Conservation (phyloP, 2,113 vertebrate genomes). For the Chamaea fasciata region DNA sequence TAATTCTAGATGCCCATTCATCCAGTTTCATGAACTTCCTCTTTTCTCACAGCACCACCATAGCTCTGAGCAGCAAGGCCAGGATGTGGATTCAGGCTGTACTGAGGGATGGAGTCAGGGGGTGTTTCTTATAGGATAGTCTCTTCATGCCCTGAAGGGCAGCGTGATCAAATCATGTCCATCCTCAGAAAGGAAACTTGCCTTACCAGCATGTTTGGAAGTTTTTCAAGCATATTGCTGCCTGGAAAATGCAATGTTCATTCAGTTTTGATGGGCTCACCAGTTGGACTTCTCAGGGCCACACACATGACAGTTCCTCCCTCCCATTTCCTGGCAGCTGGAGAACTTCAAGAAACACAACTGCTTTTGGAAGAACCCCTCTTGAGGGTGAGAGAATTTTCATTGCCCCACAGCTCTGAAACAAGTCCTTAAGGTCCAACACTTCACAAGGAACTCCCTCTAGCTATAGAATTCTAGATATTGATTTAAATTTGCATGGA, state of each 20-base stretch:
- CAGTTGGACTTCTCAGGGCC: not conserved
- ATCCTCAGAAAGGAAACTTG: not conserved
- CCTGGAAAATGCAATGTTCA: not conserved
- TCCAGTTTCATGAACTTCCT: not conserved
- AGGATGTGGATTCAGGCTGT: not conserved
- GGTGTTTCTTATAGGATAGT: not conserved
- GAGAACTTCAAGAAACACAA: not conserved
- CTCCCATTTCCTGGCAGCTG: not conserved
- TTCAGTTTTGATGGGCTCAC: not conserved
- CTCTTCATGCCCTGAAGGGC: not conserved
- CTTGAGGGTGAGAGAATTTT: not conserved
- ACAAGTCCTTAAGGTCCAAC: not conserved
- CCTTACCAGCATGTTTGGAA: not conserved
- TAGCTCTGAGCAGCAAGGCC: not conserved
- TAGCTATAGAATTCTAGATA: not conserved
- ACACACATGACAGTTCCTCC: rapidly evolving
- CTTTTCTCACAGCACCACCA: rapidly evolving
- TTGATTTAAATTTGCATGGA: not conserved
- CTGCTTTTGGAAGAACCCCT: rapidly evolving
- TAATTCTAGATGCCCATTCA: not conserved
- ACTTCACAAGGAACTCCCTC: not conserved
- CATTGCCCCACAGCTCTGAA: not conserved
- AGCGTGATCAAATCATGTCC: not conserved
- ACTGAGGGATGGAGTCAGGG: not conserved
- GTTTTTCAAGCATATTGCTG: not conserved